phyloP scores from a whole-genome alignment of 2,113 vertebrate genomes.

The Craseonycteris thonglongyai region DNA sequence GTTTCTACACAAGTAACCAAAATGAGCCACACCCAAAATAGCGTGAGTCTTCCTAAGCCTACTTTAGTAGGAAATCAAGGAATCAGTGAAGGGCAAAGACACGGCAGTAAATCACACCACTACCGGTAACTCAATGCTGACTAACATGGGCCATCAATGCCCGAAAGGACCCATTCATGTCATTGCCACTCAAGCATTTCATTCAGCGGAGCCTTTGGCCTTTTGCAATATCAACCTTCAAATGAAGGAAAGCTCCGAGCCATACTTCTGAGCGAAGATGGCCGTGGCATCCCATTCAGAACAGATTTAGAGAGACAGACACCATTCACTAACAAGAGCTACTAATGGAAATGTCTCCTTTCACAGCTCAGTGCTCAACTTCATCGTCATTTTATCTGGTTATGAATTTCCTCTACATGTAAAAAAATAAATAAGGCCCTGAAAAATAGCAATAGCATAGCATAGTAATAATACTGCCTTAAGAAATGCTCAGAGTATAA shows the following conservation, averaged over 20 bases:
- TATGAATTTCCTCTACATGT: background rate
- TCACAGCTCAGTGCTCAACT: background rate
- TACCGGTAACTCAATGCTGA: background rate
- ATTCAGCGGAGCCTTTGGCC: conserved; percentile 7
- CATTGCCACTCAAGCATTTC: background rate
- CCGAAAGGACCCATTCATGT: background rate
- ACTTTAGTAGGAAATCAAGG: background rate
- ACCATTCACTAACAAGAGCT: background rate
- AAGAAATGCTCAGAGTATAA: conserved; percentile 42
- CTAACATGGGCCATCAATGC: background rate
- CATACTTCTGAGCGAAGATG: background rate
- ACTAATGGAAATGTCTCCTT: background rate
- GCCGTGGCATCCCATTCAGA: background rate
- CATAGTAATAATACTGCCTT: conserved; percentile 10
- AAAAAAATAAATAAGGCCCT: background rate
- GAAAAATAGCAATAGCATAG: conserved; percentile 35
- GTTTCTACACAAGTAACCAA: background rate
- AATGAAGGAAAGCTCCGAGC: background rate
- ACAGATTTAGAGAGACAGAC: background rate
- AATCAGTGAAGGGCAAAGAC: background rate
- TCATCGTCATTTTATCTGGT: conserved; percentile 7
- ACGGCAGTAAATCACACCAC: background rate
- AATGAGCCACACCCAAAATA: background rate
- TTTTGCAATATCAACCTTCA: conserved; percentile 2
- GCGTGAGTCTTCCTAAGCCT: background rate